Evolutionary conservation across 30 jellyfish, hydroid and myxozoan species (phyloP).

Genomic region (Clytia hemisphaerica): DNA sequence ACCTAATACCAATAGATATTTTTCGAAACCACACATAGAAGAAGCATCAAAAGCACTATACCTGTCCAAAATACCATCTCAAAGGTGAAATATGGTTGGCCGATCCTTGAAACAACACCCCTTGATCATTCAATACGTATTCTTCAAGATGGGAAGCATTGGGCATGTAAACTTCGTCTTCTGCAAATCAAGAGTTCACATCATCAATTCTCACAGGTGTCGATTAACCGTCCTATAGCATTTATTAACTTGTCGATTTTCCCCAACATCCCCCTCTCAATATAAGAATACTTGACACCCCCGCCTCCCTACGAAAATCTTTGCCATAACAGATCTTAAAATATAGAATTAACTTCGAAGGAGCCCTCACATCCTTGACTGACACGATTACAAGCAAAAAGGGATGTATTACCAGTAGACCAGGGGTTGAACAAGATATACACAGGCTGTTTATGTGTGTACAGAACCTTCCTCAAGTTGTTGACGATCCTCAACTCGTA

Average conservation of each 20-base stretch:
- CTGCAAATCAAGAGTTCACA: constrained; percentile 34
- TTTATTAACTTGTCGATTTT: no score
- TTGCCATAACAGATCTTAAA: no score
- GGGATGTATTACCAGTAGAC: constrained; percentile 69
- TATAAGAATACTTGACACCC: no score
- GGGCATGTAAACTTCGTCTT: constrained; percentile 93
- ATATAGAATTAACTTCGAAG: no score
- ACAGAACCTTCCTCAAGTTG: constrained; percentile 31
- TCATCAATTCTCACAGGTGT: not conserved
- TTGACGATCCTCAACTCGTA: constrained; percentile 43
- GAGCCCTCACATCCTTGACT: no score
- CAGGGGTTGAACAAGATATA: constrained; percentile 72
- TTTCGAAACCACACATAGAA: not conserved
- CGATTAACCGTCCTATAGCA: no score
- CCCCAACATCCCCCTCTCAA: no score
- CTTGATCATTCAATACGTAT: constrained; percentile 73
- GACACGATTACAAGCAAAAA: no score
- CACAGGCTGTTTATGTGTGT: constrained; percentile 31
- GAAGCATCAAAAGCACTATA: not conserved
- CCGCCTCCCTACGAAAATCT: no score
- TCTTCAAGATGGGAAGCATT: constrained; percentile 61
- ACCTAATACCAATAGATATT: no score
- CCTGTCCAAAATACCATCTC: constrained; percentile 96
- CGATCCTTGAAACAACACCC: constrained; percentile 65
- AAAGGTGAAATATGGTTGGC: constrained; percentile 40